Evolutionary conservation across 2,113 vertebrate genomes (phyloP).

Genomic region (Malaclemys terrapin): DNA sequence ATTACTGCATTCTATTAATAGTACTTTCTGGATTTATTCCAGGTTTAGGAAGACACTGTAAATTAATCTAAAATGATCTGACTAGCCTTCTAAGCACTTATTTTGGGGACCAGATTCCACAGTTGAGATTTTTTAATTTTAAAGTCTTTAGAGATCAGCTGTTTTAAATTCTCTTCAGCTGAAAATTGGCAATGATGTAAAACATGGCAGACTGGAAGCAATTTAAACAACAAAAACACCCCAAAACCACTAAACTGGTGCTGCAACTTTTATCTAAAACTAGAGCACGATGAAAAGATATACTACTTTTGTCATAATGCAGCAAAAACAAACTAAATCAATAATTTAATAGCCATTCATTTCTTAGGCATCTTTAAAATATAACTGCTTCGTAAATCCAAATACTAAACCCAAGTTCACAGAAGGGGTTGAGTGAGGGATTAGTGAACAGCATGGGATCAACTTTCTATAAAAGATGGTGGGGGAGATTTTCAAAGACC

Average conservation of each 20-base stretch:
- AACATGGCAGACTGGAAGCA: fast-evolving
- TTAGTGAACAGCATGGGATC: fast-evolving
- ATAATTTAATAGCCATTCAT: neutral
- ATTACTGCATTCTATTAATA: neutral
- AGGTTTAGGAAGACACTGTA: neutral
- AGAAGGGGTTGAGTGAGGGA: neutral
- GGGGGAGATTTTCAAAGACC: neutral
- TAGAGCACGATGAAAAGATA: neutral
- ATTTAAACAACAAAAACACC: neutral
- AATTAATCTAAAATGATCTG: neutral
- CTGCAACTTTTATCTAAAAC: too few species aligned
- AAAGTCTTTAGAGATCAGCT: neutral
- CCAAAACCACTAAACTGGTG: too few species aligned
- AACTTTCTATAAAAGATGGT: neutral
- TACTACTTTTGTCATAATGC: neutral
- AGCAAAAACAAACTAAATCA: neutral
- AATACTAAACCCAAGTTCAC: neutral
- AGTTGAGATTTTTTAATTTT: neutral
- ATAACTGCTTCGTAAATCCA: neutral
- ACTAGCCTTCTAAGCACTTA: neutral
- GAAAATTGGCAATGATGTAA: neutral
- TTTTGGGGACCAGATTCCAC: neutral
- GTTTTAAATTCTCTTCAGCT: neutral
- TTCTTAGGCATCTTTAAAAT: neutral
- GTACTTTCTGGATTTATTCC: neutral